These are phyloP conservation scores for Astreopora myriophthalma DNA, from an alignment of 64 coral and sea anemone species.

Conservation along the genomic window DNA sequence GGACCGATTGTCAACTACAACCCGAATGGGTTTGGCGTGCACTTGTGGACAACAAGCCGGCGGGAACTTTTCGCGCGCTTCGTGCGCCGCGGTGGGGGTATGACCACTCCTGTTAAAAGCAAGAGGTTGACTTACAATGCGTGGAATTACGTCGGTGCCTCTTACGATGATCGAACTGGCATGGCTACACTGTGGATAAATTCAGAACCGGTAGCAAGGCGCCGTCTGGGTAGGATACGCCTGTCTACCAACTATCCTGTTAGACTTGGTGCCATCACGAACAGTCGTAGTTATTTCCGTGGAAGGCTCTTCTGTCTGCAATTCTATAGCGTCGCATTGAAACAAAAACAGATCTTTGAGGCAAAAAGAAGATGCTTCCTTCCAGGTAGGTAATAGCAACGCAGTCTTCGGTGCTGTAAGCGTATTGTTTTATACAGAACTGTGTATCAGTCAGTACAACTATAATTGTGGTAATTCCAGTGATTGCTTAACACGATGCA, in stretches of 20 bases:
- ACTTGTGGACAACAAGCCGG: not conserved
- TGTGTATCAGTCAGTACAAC: not conserved
- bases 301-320: conserved; percentile 50
- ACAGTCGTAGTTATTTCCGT: conserved; percentile 10
- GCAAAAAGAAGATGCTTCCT: conserved; percentile 23
- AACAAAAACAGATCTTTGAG: conserved; percentile 22
- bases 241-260: conserved; percentile 37
- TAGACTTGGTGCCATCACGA: conserved; percentile 10
- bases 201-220: not conserved
- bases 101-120: conserved; percentile 17
- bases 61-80: conserved; percentile 37
- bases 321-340: conserved; percentile 9
- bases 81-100: conserved; percentile 5
- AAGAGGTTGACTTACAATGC: conserved; percentile 14
- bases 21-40: conserved; percentile 11
- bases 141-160: conserved; percentile 47
- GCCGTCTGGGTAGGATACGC: not conserved
- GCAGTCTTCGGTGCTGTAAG: too few relatives aligned
- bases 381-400: not conserved
- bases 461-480: not conserved
- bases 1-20: conserved; percentile 73
- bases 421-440: too few relatives aligned
- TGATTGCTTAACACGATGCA: not conserved
- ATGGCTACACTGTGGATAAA: conserved; percentile 36
- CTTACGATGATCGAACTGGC: conserved; percentile 22